A percentile compares a stretch with the other conserved stretches of the same genome.
These are phyloP conservation scores for Apodemus agrarius DNA, from an alignment of 2,797 vertebrate genomes.

Conservation along the genomic window DNA sequence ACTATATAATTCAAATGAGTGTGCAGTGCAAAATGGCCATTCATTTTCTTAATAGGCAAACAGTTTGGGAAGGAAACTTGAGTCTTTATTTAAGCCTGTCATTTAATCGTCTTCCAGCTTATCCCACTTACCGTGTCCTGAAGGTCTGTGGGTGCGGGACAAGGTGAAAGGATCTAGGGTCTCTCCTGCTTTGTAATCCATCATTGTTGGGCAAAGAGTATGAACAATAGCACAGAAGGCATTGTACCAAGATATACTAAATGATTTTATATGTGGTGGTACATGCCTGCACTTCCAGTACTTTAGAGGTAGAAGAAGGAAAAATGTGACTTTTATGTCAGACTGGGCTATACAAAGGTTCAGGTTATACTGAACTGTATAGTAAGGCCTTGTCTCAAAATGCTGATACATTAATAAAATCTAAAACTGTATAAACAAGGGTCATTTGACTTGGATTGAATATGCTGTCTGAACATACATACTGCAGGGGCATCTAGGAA, in stretches of 20 bases:
- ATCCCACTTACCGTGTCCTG: not conserved
- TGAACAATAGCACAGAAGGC: not conserved
- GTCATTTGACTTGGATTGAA: not conserved
- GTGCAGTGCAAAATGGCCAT: not conserved
- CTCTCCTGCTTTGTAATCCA: not conserved
- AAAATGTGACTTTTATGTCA: not conserved
- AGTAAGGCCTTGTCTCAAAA: not conserved
- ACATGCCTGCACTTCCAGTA: not conserved
- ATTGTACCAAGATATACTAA: not conserved
- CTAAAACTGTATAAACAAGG: not conserved
- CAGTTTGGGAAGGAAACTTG: not conserved
- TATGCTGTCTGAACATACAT: not conserved
- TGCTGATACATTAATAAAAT: not conserved
- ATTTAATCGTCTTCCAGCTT: conserved; percentile 10
- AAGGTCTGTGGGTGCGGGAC: conserved; percentile 18
- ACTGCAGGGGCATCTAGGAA: not conserved
- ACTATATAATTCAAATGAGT: conserved; percentile 55
- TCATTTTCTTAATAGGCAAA: conserved; percentile 51
- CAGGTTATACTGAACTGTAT: not conserved
- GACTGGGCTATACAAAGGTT: not conserved
- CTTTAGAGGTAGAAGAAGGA: not conserved
- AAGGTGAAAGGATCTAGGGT: conserved; percentile 1
- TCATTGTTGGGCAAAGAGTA: not conserved
- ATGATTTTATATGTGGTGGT: not conserved
- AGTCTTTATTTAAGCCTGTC: not conserved